Base-by-base conservation (phyloP, 1,140 invertebrate species). In the Ctenoplectra terminalis region DNA sequence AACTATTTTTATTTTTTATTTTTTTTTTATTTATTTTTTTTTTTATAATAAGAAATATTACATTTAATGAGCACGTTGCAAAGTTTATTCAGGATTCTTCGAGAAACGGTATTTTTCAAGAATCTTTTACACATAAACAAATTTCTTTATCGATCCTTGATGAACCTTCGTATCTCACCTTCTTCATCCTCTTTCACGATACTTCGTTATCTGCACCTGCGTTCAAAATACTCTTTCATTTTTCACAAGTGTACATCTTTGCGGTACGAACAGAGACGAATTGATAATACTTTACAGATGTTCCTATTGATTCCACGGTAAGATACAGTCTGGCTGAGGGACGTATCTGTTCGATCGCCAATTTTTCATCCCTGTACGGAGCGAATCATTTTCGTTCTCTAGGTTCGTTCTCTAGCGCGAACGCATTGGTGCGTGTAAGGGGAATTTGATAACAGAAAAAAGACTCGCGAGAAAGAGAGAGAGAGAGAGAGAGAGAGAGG, bases 391-490 rank as follows among this genome's bases (percentile, higher is more conserved):
- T 20, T 64, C 58, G 37, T n/a, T n/a, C n/a, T n/a, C n/a, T n/a
- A n/a, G n/a, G n/a, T n/a, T n/a, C n/a, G 54, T 29, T 43, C 26
- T 2, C 13, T 46, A 52, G 29, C 20, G 15, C 20, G 23, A 15
- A 29, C 11, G 40, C 17, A 56, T 26, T 50, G 40, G 5, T 29
- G 37, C 29, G 17, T 26, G 31, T 58, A 58, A 73, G 37, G 29
- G 9, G 60, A 52, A 52, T 81, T 74, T 56, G 31, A 74, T 64
- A 74, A 63, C 26, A 15, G 11, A 13, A n/a, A n/a, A n/a, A 46
- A 46, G 40, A 31, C n/a, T 52, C 29, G n/a, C 3, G 52, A 13
- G 15, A 15, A 43, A 13, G 34, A 37, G 15, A 2, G 70, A 40
- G 17, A 1, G 23, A 40, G 37, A 64, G 20, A 46, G 31, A 7